Conservation (phyloP, 1,140 invertebrate species). For the Mercenaria mercenaria region DNA sequence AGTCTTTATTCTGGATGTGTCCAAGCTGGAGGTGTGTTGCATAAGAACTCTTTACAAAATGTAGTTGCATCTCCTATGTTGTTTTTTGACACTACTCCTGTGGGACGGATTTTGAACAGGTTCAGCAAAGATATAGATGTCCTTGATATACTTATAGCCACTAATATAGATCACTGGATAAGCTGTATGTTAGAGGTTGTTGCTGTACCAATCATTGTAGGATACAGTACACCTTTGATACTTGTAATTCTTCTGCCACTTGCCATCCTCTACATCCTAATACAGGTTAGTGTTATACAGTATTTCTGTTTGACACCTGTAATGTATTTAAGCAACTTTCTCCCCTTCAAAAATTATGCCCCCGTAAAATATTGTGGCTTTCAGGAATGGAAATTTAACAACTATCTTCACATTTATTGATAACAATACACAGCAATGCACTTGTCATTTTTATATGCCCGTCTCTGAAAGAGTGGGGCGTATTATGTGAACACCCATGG, state of each 20-base stretch:
- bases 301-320: too few species aligned
- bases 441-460: too few species aligned
- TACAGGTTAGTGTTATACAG: slow-evolving; percentile 84
- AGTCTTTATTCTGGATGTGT: slow-evolving; percentile 78
- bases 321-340: too few species aligned
- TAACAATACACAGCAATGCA: too few species aligned
- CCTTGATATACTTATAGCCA: slow-evolving; percentile 81
- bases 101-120: slow-evolving; percentile 90
- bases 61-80: slow-evolving; percentile 90
- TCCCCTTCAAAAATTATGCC: too few species aligned
- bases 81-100: slow-evolving; percentile 90
- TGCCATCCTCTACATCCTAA: slow-evolving; percentile 61
- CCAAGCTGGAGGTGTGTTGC: slow-evolving; percentile 80
- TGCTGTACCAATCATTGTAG: slow-evolving; percentile 95
- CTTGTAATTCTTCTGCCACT: slow-evolving; percentile 94
- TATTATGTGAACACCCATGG: too few species aligned
- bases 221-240: slow-evolving; percentile 95
- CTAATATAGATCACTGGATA: slow-evolving; percentile 74
- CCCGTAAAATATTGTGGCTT: too few species aligned
- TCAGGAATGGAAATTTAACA: too few species aligned
- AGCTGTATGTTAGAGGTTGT: slow-evolving; percentile 89
- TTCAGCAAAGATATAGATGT: slow-evolving; percentile 88
- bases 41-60: slow-evolving; percentile 78
- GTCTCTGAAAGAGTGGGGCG: too few species aligned
- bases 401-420: too few species aligned